phyloP scores from a whole-genome alignment of 2,797 vertebrate genomes.

The Astyanax mexicanus region DNA sequence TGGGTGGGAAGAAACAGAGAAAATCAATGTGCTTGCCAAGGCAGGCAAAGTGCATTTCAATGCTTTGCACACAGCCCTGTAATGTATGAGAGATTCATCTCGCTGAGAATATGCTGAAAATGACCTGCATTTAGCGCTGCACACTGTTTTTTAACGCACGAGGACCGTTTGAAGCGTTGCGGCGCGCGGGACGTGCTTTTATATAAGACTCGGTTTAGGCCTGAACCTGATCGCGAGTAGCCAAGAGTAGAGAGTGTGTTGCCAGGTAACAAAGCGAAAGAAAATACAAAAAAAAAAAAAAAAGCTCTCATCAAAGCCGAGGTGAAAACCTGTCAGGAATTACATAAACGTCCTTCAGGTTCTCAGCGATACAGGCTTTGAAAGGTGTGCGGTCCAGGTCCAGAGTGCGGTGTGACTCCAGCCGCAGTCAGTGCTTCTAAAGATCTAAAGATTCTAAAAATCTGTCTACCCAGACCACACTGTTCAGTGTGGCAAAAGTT shows the following conservation, averaged over 20 bases:
- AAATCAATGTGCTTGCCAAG: slow-evolving; percentile 42
- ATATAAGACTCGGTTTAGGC: slow-evolving; percentile 69
- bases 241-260: slow-evolving; percentile 76
- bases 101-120: slow-evolving; percentile 28
- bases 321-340: slow-evolving; percentile 79
- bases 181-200: slow-evolving; percentile 37
- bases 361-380: slow-evolving; percentile 67
- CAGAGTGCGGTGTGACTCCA: slow-evolving; percentile 32
- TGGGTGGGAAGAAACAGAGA: slow-evolving; percentile 52
- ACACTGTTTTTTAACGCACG: slow-evolving; percentile 11
- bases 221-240: slow-evolving; percentile 73
- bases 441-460: neutral
- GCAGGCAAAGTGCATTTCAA: slow-evolving; percentile 27
- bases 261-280: slow-evolving; percentile 82
- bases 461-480: neutral
- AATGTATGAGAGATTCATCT: slow-evolving; percentile 38
- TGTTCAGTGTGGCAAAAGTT: neutral
- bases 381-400: slow-evolving; percentile 58
- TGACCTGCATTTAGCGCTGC: slow-evolving; percentile 22
- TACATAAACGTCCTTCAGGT: slow-evolving; percentile 79
- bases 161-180: neutral
- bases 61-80: slow-evolving; percentile 20
- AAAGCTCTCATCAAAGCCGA: slow-evolving; percentile 76
- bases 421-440: neutral
- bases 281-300: slow-evolving; percentile 79